Evolutionary conservation across 2,888 invertebrate genomes (phyloP).

Genomic region (Tyria jacobaeae): DNA sequence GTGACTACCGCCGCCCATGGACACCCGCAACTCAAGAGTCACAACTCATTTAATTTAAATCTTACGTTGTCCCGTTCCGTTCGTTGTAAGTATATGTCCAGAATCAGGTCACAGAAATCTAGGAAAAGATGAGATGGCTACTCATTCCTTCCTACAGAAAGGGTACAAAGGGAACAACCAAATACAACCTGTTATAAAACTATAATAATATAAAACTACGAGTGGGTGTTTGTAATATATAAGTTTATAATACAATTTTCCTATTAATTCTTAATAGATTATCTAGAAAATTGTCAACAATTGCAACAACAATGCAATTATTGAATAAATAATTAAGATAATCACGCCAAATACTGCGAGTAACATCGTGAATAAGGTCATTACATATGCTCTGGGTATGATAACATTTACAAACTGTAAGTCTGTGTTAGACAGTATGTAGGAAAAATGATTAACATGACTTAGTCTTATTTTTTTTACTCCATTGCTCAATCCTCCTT

Average conservation of each 20-base stretch:
- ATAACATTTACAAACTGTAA: background rate
- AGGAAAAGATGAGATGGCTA: background rate
- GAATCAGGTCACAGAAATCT: background rate
- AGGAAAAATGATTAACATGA: background rate
- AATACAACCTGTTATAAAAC: no score
- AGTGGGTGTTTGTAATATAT: background rate
- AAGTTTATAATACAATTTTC: background rate
- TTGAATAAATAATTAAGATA: constrained; percentile 20
- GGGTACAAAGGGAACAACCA: background rate
- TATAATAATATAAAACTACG: no score
- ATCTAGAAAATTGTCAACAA: no score
- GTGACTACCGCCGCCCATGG: no score
- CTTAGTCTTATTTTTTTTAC: no score
- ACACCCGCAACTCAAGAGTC: no score
- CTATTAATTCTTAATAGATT: background rate
- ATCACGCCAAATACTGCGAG: constrained; percentile 56
- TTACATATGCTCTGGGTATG: constrained; percentile 19
- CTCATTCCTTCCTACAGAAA: background rate
- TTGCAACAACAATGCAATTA: constrained; percentile 11
- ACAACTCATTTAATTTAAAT: no score
- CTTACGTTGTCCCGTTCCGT: no score
- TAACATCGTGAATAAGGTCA: constrained; percentile 56
- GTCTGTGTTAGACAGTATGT: background rate
- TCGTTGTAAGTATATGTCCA: background rate
- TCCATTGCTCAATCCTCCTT: no score